These are phyloP conservation scores for Lytechinus variegatus DNA, from an alignment of 35 echinoderm and acorn worm species.

Conservation along the genomic window DNA sequence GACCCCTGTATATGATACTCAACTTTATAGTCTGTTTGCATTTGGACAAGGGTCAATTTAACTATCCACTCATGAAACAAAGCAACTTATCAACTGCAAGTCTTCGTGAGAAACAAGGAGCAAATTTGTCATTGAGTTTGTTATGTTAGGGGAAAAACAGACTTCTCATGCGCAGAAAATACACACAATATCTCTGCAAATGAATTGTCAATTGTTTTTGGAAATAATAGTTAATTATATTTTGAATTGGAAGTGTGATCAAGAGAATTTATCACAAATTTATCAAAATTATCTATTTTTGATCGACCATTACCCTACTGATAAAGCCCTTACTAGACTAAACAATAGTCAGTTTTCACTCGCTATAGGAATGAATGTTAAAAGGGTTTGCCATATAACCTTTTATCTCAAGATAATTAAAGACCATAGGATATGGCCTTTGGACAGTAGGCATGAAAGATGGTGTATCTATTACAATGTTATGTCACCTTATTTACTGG, in stretches of 20 bases:
- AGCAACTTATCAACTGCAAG: neutral
- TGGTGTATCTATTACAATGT: neutral
- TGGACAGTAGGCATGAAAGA: neutral
- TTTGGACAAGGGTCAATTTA: neutral
- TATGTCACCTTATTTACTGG: neutral
- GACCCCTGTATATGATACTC: neutral
- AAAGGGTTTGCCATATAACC: too few relatives aligned
- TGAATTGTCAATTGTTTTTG: neutral
- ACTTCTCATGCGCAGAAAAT: neutral
- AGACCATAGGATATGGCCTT: neutral
- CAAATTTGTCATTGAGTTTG: neutral
- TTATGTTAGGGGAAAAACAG: neutral
- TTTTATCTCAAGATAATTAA: neutral
- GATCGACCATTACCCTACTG: too few relatives aligned
- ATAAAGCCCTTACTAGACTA: too few relatives aligned
- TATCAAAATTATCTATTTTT: neutral
- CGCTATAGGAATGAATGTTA: neutral
- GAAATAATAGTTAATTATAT: neutral
- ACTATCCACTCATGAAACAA: neutral
- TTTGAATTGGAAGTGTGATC: neutral
- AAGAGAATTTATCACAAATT: neutral
- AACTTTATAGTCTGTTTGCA: neutral
- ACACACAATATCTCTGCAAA: too few relatives aligned
- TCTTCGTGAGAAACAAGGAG: neutral
- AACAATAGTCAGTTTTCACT: neutral